phyloP scores from a whole-genome alignment of 1,140 invertebrate species.

The Pteromalus puparum region DNA sequence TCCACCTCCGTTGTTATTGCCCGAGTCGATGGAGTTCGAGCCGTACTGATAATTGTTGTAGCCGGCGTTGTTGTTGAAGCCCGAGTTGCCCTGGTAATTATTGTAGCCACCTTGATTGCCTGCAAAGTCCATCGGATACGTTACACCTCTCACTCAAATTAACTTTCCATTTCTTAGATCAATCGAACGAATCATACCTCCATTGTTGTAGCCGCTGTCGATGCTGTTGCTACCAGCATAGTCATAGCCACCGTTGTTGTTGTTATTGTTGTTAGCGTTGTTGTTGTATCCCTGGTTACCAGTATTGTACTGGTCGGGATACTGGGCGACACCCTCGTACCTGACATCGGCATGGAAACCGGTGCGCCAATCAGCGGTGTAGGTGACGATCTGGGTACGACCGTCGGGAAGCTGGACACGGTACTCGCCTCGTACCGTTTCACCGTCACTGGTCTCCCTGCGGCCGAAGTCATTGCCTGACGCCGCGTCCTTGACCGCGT shows the following conservation, averaged over 20 bases:
- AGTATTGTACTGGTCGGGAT: conserved; percentile 76
- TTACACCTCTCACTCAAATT: no score
- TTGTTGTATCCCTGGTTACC: conserved; percentile 58
- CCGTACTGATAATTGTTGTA: conserved; percentile 74
- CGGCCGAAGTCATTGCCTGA: conserved; percentile 84
- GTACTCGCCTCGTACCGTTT: conserved; percentile 83
- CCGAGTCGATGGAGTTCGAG: conserved; percentile 74
- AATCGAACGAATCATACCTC: neutral
- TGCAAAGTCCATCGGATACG: conserved; percentile 36
- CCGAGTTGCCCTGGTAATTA: conserved; percentile 61
- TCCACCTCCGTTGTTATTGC: conserved; percentile 69
- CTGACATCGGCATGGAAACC: conserved; percentile 88
- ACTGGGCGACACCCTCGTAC: conserved; percentile 83
- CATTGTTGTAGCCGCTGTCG: conserved; percentile 56
- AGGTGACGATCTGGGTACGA: conserved; percentile 83
- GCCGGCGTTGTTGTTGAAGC: conserved; percentile 70
- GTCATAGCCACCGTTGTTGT: conserved; percentile 37
- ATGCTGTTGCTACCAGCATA: conserved; percentile 53
- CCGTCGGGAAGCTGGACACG: conserved; percentile 85
- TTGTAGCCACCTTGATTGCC: conserved; percentile 64
- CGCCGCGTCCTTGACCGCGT: conserved; percentile 85
- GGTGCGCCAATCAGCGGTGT: conserved; percentile 86
- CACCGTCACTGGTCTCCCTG: conserved; percentile 83
- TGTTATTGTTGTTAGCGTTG: conserved; percentile 52
- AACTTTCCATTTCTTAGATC: no score